Base-by-base conservation (phyloP, 1,140 invertebrate genomes). In the Cydia pomonella region DNA sequence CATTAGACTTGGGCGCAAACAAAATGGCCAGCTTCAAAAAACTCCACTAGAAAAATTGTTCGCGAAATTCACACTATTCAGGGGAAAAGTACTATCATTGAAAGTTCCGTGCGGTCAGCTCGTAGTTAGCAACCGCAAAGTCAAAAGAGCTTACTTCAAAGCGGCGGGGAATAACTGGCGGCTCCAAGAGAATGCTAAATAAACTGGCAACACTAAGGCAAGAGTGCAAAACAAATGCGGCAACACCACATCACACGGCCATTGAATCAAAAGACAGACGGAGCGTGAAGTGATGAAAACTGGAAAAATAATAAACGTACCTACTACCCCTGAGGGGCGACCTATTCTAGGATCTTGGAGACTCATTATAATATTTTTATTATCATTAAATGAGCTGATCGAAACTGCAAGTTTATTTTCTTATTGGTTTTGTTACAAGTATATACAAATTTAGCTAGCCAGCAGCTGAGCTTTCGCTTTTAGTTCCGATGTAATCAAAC, bases 111-210 rank as follows among this genome's bases (percentile, higher is more conserved):
- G 88, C 86, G 89, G 88, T 91, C 89, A 90, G 84, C 84, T 75
- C 69, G 80, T 79, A 84, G 82, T 83, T 84, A 76, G 80, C 79
- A 59, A 59, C 76, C 53, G 76, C 79, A 78, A 79, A 88, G 85
- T 88, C 87, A 90, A 92, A 90, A 90, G 89, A 85, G 85, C 87
- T 91, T 90, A 90, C 86, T 90, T 92, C 89, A 92, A 92, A 92
- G 89, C 84, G 82, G 72, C 76, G 76, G 73, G 73, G 82, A 86
- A 86, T 86, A 85, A 88, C 85, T 88, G 84, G 82, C 82, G 85
- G 83, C 85, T 87, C 83, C 79, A 86, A 91, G 85, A 90, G 88
- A 88, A 89, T 92, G 85, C 86, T 88, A 90, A 91, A 91, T 90
- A 90, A 88, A 91, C 86, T 83, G 78, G 82, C 82, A 87, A 84